Conservation (phyloP, 1,140 invertebrate genomes). For the Nephila pilipes region DNA sequence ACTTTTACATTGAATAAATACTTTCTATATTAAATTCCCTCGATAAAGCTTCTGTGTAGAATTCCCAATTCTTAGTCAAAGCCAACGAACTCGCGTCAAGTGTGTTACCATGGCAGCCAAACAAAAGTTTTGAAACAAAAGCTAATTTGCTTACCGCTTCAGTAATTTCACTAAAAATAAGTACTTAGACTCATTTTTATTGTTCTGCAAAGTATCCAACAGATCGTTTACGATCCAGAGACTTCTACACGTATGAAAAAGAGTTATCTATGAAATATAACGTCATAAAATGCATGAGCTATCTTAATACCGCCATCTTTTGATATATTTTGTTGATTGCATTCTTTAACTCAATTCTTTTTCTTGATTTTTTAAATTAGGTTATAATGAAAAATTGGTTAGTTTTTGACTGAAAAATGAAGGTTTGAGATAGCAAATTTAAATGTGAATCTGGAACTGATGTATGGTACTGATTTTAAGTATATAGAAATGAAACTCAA, state of each 20-base stretch:
- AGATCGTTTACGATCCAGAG: neutral
- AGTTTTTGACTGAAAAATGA: too few relatives aligned
- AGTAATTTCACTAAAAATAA: neutral
- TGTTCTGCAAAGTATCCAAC: neutral
- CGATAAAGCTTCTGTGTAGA: neutral
- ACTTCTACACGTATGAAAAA: neutral
- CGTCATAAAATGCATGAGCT: neutral
- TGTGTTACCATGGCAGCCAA: neutral
- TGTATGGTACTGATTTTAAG: too few relatives aligned
- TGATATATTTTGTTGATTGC: neutral
- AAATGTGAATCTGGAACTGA: too few relatives aligned
- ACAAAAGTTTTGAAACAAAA: constrained; percentile 30
- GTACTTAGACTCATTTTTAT: neutral
- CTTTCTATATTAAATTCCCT: neutral
- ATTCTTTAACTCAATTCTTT: too few relatives aligned
- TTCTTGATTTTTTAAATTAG: too few relatives aligned
- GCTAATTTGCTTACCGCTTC: constrained; percentile 21
- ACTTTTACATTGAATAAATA: too few relatives aligned
- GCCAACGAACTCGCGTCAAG: neutral
- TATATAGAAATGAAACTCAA: too few relatives aligned
- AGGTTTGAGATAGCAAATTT: too few relatives aligned
- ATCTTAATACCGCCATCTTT: neutral
- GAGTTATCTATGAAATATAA: neutral
- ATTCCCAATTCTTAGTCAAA: neutral
- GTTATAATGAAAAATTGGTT: too few relatives aligned